Evolutionary conservation across 2,797 vertebrate genomes (phyloP), one percentile per base, ranked within the genome.

Genomic region (Pantherophis vulpinus): DNA sequence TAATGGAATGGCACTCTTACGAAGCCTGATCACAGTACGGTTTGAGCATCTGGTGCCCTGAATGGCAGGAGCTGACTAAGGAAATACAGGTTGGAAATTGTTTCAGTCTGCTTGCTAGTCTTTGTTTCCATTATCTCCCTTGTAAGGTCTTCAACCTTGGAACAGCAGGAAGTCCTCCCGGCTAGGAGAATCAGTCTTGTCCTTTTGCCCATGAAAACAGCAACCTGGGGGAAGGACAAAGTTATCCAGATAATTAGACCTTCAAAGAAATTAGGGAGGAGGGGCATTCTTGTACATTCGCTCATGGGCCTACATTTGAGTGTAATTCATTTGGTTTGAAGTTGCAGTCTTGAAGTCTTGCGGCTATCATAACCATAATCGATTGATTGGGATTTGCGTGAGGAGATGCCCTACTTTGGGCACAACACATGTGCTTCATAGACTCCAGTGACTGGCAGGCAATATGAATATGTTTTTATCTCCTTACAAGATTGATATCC

Each of bases 1-100:
- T 94, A 51, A 93, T 95, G 94, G 92, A 94, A n/a, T 0, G 2
- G 91, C 94, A 87, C 94, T 91, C 91, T 93, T 92, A 91, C 61
- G 13, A 51, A 94, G 5, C 93, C 87, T 92, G 47, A 91, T 91
- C 92, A 92, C 83, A 18, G 0, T 32, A 63, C 79, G 55, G 95
- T 87, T 93, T 74, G 12, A 91, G 93, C 63, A 91, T 91, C 89
- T 93, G 94, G 93, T 7, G 88, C 94, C 86, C 70, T 91, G 42
- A 55, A 51, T 61, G 87, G 27, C 60, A 37, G 86, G 51, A 66
- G 90, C 12, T 94, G 66, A 94, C 93, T 95, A 66, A 83, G 92
- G 93, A 94, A 92, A 91, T 56, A 27, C 42, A 92, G 94, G 42
- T 92, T 88, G 88, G 86, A 89, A 94, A 95, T 60, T 3, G 61